Percentiles rank a stretch among this genome's conserved stretches.
phyloP scores from a whole-genome alignment of 2,797 vertebrate genomes.

The Halcyon smyrnensis region DNA sequence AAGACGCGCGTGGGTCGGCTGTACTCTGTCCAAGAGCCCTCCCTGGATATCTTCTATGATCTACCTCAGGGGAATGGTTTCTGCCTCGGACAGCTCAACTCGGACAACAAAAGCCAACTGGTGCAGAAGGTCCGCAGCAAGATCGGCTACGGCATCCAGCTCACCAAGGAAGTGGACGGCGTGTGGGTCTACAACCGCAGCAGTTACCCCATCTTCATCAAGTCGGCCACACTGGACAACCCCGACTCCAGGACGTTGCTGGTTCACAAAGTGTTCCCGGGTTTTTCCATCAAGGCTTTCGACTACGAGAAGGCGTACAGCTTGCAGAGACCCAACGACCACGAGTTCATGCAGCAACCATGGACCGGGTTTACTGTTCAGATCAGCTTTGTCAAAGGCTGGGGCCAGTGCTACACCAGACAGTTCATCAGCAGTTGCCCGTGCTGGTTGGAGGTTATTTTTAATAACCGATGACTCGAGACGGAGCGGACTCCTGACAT shows the following conservation, averaged over 20 bases:
- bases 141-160: slow-evolving; percentile 97
- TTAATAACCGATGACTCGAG: slow-evolving; percentile 92
- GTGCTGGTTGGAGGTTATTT: slow-evolving; percentile 98
- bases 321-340: slow-evolving; percentile 96
- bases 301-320: slow-evolving; percentile 96
- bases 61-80: slow-evolving; percentile 99
- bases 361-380: slow-evolving; percentile 97
- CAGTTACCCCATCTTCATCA: slow-evolving; percentile 98
- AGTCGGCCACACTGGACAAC: slow-evolving; percentile 99
- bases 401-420: slow-evolving; percentile 98
- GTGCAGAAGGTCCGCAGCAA: slow-evolving; percentile 97
- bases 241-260: slow-evolving; percentile 94
- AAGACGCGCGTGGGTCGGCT: slow-evolving; percentile 95
- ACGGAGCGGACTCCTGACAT: slow-evolving; percentile 57
- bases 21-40: slow-evolving; percentile 97
- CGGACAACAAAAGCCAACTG: slow-evolving; percentile 95
- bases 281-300: slow-evolving; percentile 98
- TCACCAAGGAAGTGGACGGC: slow-evolving; percentile 93
- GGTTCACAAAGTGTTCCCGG: slow-evolving; percentile 98
- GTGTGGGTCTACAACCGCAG: slow-evolving; percentile 99
- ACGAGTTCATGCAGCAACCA: slow-evolving; percentile 97
- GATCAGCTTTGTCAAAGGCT: slow-evolving; percentile 99
- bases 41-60: slow-evolving; percentile 99
- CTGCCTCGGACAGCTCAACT: slow-evolving; percentile 97
- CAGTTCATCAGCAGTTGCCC: slow-evolving; percentile 99